Conservation (phyloP, 2,113 vertebrate species). For the Acrocephalus kingi region DNA sequence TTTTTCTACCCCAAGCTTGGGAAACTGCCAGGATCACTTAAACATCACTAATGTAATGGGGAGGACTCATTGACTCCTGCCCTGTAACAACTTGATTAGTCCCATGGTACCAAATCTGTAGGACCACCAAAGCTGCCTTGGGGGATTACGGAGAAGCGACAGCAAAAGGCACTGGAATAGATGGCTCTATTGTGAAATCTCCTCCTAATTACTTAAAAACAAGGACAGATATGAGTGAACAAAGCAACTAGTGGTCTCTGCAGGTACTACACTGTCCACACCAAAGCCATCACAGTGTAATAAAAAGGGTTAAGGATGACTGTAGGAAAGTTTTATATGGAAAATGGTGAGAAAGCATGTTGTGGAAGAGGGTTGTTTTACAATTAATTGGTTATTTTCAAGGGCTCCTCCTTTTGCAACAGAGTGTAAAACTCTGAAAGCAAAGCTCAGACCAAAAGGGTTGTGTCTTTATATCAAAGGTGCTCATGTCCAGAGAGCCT, state of each 20-base stretch:
- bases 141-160: not conserved
- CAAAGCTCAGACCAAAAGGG: not conserved
- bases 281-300: not conserved
- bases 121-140: not conserved
- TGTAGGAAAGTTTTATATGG: not conserved
- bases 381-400: not conserved
- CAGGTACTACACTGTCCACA: not conserved
- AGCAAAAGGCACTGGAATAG: not conserved
- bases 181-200: slow-evolving; percentile 3
- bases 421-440: not conserved
- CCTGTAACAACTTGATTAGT: not conserved
- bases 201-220: not conserved
- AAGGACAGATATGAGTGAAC: not conserved
- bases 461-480: not conserved
- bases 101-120: not conserved
- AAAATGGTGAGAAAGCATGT: not conserved
- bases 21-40: not conserved
- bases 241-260: not conserved
- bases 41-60: not conserved
- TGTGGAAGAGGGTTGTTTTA: not conserved
- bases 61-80: not conserved
- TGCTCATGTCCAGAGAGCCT: not conserved
- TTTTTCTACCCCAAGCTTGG: not conserved
- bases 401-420: not conserved
- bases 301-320: not conserved